Evolutionary conservation across 2,888 invertebrate species (phyloP), one percentile per base, ranked within the genome.

Genomic region (Empis stercorea): DNA sequence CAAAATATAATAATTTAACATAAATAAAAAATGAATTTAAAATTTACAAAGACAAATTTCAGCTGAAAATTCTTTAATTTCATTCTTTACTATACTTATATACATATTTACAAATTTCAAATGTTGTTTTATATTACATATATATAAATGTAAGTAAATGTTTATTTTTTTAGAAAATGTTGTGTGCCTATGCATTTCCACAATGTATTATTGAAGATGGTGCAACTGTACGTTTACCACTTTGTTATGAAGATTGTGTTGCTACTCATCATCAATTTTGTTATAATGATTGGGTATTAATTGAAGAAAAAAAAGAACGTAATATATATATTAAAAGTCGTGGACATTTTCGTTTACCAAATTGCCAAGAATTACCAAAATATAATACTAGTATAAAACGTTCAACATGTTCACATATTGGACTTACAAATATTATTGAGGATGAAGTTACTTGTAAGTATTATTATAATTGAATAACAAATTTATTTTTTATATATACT

Each of bases 111-210:
- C 20, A 20, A 27, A 9, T 27, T 4, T 27, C 23, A 2, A 27
- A 27, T 27, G 23, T 27, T 27, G 4, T 27, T 27, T 27, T 9
- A 27, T 27, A 27, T 27, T 27, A 27, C 9, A 27, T 27, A 9
- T 27, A 2, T 27, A 27, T 27, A 27, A 6, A 27, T 9, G 4
- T 27, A 27, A 6, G 2, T 7, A 7, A 27, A 27, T 27, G 48
- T 62, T 66, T 6, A n/a, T n/a, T n/a, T n/a, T n/a, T n/a, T n/a
- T 54, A 81, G 79, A 87, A 82, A 75, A 75, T 95, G 63, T 71
- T 95, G 14, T 95, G 95, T 69, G 80, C 87, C 48, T 92, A 88
- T 70, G 91, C 93, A 44, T 95, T 94, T 71, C 94, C 94, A 3
- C 81, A 83, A 61, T 93, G 92, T 62, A 75, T 81, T 51, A 71